These are phyloP conservation scores for Nephila pilipes DNA, from an alignment of 1,140 invertebrate species.

Conservation along the genomic window DNA sequence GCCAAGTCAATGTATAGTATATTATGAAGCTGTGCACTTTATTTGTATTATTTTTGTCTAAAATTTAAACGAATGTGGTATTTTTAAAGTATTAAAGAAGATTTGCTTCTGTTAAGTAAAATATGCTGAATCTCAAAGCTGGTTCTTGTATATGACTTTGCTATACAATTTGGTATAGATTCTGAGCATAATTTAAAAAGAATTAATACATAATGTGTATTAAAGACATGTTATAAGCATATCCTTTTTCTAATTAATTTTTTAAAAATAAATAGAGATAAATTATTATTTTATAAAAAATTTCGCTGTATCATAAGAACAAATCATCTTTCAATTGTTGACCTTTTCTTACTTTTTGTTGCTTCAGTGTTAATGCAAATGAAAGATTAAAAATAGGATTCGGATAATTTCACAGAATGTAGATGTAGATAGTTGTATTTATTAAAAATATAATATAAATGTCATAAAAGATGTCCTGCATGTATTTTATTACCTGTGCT, in stretches of 20 bases:
- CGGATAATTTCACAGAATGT: slow-evolving; percentile 46
- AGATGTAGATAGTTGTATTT: slow-evolving; percentile 62
- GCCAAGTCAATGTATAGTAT: too few species aligned
- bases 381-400: background rate
- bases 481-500: slow-evolving; percentile 67
- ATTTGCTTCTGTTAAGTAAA: background rate
- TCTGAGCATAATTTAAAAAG: background rate
- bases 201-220: background rate
- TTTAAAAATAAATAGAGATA: slow-evolving; percentile 4
- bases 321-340: background rate
- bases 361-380: background rate
- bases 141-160: background rate
- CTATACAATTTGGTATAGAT: background rate
- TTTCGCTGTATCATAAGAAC: slow-evolving; percentile 1
- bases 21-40: too few species aligned
- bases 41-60: background rate
- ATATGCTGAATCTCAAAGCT: background rate
- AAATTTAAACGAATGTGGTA: background rate
- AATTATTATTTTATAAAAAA: slow-evolving; percentile 2
- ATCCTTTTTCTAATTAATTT: slow-evolving; percentile 32
- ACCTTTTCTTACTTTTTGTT: background rate
- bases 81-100: slow-evolving; percentile 4
- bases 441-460: slow-evolving; percentile 61
- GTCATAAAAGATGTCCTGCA: slow-evolving; percentile 50
- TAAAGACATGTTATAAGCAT: slow-evolving; percentile 6